Evolutionary conservation across 2,113 vertebrate species (phyloP).

Genomic region (Blennius ocellaris): DNA sequence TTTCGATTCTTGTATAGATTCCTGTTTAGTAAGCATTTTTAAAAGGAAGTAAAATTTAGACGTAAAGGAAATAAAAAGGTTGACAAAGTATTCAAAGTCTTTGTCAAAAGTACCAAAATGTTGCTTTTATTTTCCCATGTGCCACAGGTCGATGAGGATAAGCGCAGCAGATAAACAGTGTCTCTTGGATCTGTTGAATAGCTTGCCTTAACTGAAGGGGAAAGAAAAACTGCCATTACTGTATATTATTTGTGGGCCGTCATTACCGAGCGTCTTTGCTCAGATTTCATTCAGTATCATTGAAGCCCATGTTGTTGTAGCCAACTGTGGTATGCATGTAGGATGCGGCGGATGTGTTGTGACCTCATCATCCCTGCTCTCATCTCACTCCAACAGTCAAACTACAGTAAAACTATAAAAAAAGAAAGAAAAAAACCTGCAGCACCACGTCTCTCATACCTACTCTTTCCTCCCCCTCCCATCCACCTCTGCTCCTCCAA

Average conservation of each 20-base stretch:
- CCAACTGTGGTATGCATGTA: neutral
- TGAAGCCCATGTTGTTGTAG: neutral
- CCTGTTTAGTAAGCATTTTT: no score
- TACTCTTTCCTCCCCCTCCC: constrained; percentile 9
- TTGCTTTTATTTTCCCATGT: no score
- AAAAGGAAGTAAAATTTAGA: no score
- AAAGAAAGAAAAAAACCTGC: constrained; percentile 73
- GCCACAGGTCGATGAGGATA: neutral
- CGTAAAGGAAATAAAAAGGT: no score
- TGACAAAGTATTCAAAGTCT: no score
- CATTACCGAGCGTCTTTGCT: no score
- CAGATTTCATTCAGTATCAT: neutral
- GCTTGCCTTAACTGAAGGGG: no score
- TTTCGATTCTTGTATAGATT: no score
- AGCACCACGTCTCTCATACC: constrained; percentile 26
- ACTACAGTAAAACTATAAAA: constrained; percentile 63
- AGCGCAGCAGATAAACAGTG: neutral
- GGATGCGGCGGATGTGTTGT: constrained; percentile 53
- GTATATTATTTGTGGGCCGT: no score
- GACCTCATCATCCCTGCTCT: constrained; percentile 87
- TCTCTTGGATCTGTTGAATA: neutral
- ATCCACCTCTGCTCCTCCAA: constrained; percentile 20
- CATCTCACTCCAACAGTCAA: constrained; percentile 81
- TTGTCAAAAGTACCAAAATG: no score
- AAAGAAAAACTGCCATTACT: no score